A percentile compares a stretch with the other conserved stretches of the same genome.
Evolutionary conservation across 2,888 invertebrate species (phyloP).

Genomic region (Andrena chrysosceles): DNA sequence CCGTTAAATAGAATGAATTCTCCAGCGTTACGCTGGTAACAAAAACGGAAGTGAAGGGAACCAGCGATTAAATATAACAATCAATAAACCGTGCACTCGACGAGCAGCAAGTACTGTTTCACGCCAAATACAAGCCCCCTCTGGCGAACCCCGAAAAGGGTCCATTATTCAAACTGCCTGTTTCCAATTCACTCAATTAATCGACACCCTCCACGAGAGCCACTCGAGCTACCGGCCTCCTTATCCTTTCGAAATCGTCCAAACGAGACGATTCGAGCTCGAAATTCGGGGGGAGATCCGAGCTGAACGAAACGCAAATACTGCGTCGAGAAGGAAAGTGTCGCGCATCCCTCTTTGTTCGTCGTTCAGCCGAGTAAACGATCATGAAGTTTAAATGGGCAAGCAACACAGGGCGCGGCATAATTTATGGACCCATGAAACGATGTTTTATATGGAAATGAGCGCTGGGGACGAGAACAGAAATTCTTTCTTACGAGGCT

Average conservation of each 20-base stretch:
- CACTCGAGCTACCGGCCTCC: conserved; percentile 35
- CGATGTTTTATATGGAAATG: neutral
- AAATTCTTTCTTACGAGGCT: no score
- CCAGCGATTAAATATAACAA: conserved; percentile 23
- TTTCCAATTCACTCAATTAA: conserved; percentile 60
- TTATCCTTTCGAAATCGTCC: conserved; percentile 43
- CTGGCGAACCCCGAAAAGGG: conserved; percentile 27
- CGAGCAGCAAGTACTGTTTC: conserved; percentile 34
- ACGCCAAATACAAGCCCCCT: conserved; percentile 31
- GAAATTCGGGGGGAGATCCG: conserved; percentile 19
- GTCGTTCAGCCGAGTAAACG: neutral
- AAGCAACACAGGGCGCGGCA: neutral
- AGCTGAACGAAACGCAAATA: neutral
- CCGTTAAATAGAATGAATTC: no score
- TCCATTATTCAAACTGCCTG: conserved; percentile 43
- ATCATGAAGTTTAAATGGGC: neutral
- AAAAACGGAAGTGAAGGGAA: neutral
- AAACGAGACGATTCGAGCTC: conserved; percentile 15
- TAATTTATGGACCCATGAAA: neutral
- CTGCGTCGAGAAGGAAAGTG: neutral
- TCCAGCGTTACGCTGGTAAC: neutral
- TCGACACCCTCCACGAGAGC: conserved; percentile 47
- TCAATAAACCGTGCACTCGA: conserved; percentile 22
- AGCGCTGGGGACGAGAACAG: no score
- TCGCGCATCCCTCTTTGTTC: neutral